Base-by-base conservation (phyloP, 2,797 vertebrate species). In the Xenopus petersii region DNA sequence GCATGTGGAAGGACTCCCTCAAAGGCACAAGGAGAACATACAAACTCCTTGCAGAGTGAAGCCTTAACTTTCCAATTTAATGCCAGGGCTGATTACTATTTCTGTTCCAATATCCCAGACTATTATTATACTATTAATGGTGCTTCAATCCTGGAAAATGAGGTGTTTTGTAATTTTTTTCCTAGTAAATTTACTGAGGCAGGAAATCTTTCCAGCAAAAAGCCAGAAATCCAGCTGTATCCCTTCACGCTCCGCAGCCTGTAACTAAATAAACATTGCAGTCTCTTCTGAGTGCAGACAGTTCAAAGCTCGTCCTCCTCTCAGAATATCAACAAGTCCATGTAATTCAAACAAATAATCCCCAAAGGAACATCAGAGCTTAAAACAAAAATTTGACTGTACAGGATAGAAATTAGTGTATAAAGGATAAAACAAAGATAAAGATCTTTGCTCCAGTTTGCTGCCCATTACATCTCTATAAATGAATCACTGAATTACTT, bases 191-290 rank as follows among this genome's bases (percentile, higher is more conserved):
- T 70, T 67, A 21, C 17, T 42, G 42, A 64, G 49, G 74, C 67
- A 70, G 62, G 67, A 76, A 51, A 59, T 48, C 42, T 59, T 12
- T 70, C 21, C 6, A 65, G 55, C 24, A 60, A 33, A 21, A 33
- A 65, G 42, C 64, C 42, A 77, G 70, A 61, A 55, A 60, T 72
- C 75, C 75, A 77, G 75, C 75, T 77, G 75, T 70, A 72, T 68
- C 70, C 24, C 70, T 67, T 77, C 75, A 56, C 12, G 59, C 70
- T 59, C 55, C 75, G 64, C 58, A 51, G 46, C 24, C 59, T 54
- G 51, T 60, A 63, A 10, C 70, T 68, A 77, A 77, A 77, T 68
- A 77, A 77, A 72, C 70, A 68, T 26, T 16, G 64, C 2, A 62
- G 58, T 48, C 58, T 73, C 46, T 60, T 48, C 70, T 11, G 49